These are phyloP conservation scores for Thamnophis sirtalis DNA, from an alignment of 2,113 vertebrate genomes.

Conservation along the genomic window DNA sequence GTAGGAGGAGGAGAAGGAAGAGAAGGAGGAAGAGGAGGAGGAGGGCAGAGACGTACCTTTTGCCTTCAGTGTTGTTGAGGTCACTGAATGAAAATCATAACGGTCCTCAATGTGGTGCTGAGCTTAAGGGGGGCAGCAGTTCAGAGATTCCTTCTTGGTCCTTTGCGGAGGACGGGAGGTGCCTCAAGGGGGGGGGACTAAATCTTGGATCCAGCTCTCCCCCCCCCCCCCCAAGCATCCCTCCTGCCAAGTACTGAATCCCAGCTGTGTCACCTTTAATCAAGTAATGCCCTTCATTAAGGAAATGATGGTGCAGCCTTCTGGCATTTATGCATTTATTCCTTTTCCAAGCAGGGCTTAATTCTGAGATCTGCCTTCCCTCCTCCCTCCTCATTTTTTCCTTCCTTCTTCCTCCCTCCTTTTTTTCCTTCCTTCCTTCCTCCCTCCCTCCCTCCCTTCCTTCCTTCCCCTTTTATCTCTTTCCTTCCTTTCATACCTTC, in stretches of 20 bases:
- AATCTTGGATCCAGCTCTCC: not conserved
- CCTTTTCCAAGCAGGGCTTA: conserved; percentile 20
- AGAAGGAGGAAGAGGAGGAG: too few relatives aligned
- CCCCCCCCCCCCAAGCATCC: not conserved
- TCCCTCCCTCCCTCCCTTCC: too few relatives aligned
- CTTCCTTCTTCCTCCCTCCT: too few relatives aligned
- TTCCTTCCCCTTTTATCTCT: too few relatives aligned
- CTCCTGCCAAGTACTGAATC: conserved; percentile 5
- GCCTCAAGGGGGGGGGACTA: not conserved
- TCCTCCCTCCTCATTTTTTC: not conserved
- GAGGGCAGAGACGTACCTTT: not conserved
- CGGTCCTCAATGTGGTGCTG: not conserved
- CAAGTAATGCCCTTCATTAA: conserved; percentile 25
- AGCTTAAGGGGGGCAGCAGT: not conserved
- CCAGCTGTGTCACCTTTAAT: conserved; percentile 11
- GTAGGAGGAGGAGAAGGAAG: too few relatives aligned
- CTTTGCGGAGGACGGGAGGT: not conserved
- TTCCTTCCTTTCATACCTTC: not conserved
- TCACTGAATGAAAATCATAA: not conserved
- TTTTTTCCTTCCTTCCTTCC: not conserved
- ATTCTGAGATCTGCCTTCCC: not conserved
- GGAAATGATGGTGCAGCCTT: conserved; percentile 1
- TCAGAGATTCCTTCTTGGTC: not conserved
- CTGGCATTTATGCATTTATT: conserved; percentile 7
- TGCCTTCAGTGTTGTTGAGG: not conserved